phyloP scores from a whole-genome alignment of 2,888 invertebrate genomes.

The Meghimatium bilineatum region DNA sequence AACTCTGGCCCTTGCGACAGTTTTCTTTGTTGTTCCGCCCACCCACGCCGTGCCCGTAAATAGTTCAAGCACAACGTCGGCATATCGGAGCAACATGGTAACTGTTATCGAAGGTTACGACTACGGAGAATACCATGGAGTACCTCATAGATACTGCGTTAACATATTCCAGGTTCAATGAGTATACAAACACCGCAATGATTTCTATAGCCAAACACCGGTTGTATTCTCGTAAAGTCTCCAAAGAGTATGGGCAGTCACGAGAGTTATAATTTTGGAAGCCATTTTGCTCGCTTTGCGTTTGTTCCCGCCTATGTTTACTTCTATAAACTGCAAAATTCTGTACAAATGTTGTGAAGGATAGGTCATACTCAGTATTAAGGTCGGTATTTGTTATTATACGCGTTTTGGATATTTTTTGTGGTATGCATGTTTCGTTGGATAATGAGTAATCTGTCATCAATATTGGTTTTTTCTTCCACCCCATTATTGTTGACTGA shows the following conservation, averaged over 20 bases:
- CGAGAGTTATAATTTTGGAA: conserved; percentile 57
- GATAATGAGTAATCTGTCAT: not conserved
- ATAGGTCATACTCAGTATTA: conserved; percentile 2
- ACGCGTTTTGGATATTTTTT: not conserved
- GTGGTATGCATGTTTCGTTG: not conserved
- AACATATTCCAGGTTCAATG: not conserved
- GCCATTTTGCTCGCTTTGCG: conserved; percentile 63
- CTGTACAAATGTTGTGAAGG: conserved; percentile 46
- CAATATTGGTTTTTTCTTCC: not conserved
- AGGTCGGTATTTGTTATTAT: conserved; percentile 4
- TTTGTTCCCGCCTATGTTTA: conserved; percentile 64
- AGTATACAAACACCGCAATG: not conserved
- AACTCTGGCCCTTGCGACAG: no score
- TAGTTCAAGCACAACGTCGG: no score
- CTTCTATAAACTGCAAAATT: conserved; percentile 12
- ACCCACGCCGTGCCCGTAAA: no score
- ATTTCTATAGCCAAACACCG: not conserved
- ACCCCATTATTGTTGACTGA: not conserved
- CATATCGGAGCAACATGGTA: no score
- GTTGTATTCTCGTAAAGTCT: conserved; percentile 51
- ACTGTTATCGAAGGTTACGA: no score
- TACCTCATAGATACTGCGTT: no score
- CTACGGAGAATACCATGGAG: no score
- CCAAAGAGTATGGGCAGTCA: conserved; percentile 53
- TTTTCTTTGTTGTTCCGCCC: no score